Base-by-base conservation (phyloP, 2,797 vertebrate genomes). In the Hapalemur alaotrensis region DNA sequence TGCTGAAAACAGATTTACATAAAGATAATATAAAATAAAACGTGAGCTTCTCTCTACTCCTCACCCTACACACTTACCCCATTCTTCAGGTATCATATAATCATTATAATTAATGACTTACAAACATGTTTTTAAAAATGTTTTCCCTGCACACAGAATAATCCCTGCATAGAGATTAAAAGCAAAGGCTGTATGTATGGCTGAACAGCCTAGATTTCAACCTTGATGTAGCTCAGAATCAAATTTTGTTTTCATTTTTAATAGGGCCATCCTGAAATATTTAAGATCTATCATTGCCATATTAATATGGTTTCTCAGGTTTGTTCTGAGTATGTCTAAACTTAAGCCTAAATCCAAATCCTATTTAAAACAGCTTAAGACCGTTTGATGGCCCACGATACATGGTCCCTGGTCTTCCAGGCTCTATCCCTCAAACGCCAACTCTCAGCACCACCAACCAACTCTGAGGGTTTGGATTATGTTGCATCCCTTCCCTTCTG, bases 261-360 rank as follows among this genome's bases (percentile, higher is more conserved):
- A 75, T 32, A 70, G n/a, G 41, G 13, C 32, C 69, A 15, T 25
- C 25, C 65, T 83, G 28, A 61, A 86, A 81, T 69, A 28, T 57
- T 72, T 52, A 93, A 63, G 63, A 90, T 43, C 43, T 92, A 8
- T 17, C 41, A 43, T 59, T 15, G 10, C 54, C 50, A 57, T 28
- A 32, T 73, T 46, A 35, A 63, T 79, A 59, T 7, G 32, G 41
- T 78, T 72, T 93, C 70, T 61, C 15, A 73, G 23, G 41, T 75
- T 94, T 83, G 85, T 84, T 94, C 78, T 69, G 35, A 79, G 65
- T 48, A 32, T 83, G 84, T 94, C 75, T 61, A 92, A 89, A 75
- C 12, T 48, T 69, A 52, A 54, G 10, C 46, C 41, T 89, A 73
- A 82, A 73, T 75, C 94, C 41, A 59, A 50, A 90, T 67, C 80